Evolutionary conservation across 2,888 invertebrate genomes (phyloP).

Genomic region (Ariolimax columbianus): DNA sequence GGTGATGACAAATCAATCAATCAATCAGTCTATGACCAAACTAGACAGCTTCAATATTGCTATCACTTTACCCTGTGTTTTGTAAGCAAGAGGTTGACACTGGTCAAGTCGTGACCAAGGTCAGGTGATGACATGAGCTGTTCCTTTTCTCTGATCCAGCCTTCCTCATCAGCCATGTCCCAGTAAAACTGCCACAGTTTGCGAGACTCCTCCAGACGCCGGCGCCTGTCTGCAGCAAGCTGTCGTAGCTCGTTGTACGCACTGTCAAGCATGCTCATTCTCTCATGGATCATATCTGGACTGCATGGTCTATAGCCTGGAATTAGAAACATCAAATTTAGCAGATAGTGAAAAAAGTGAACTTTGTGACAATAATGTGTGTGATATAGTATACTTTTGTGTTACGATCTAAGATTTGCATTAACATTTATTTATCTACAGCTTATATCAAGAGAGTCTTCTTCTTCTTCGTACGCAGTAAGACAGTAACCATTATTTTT

Average conservation of each 20-base stretch:
- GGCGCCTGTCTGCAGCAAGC: conserved; percentile 94
- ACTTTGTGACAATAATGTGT: no score
- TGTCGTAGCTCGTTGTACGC: conserved; percentile 97
- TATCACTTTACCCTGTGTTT: conserved; percentile 88
- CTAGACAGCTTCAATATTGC: no score
- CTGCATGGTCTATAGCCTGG: conserved; percentile 96
- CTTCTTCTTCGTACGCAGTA: no score
- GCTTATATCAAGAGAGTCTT: no score
- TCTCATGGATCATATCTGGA: conserved; percentile 94
- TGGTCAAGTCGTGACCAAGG: conserved; percentile 98
- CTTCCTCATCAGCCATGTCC: conserved; percentile 97
- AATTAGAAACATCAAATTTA: neutral
- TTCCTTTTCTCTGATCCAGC: conserved; percentile 83
- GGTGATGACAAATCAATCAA: no score
- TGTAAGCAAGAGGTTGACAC: conserved; percentile 95
- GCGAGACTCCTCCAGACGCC: conserved; percentile 95
- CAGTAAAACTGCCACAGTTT: conserved; percentile 99
- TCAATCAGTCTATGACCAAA: no score
- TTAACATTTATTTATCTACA: no score
- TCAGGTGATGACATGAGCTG: conserved; percentile 98
- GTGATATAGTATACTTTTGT: no score
- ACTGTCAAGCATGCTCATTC: conserved; percentile 94
- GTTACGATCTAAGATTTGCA: no score
- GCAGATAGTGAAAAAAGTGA: neutral
- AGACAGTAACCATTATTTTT: no score